Conservation (phyloP, 2,888 invertebrate species). For the Horisme vitalbata region DNA sequence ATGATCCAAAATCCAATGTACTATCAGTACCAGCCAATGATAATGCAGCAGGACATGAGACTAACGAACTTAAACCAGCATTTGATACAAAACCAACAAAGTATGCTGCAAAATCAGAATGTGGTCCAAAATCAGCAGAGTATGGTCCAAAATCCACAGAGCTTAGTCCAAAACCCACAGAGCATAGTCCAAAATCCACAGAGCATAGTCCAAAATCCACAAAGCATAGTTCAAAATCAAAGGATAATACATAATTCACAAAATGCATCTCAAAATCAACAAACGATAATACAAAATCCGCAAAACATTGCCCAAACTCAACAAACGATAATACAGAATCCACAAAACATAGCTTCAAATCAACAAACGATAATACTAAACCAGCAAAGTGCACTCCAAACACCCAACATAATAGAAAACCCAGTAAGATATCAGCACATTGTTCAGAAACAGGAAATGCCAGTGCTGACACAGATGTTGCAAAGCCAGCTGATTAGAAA, state of each 20-base stretch:
- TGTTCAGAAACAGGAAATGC: slow-evolving; percentile 19
- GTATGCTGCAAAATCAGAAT: background rate
- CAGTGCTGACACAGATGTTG: slow-evolving; percentile 26
- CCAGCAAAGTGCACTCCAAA: too few relatives aligned
- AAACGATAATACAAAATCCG: background rate
- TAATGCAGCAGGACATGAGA: slow-evolving; percentile 49
- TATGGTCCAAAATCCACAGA: background rate
- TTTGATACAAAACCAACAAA: slow-evolving; percentile 5
- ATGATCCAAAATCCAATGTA: slow-evolving; percentile 66
- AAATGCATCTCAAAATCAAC: slow-evolving; percentile 7
- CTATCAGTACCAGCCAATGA: slow-evolving; percentile 61
- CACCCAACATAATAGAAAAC: too few relatives aligned
- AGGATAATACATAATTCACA: too few relatives aligned
- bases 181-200: slow-evolving; percentile 2
- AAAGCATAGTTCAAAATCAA: too few relatives aligned
- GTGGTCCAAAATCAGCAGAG: background rate
- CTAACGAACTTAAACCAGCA: slow-evolving; percentile 39
- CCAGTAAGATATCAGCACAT: slow-evolving; percentile 1
- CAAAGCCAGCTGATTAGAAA: slow-evolving; percentile 9
- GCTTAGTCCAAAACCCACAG: slow-evolving; percentile 1
- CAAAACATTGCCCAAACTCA: slow-evolving; percentile 2
- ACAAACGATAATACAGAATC: background rate
- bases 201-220: slow-evolving; percentile 1
- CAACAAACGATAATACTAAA: background rate
- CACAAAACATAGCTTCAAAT: background rate